Evolutionary conservation across 2,888 invertebrate genomes (phyloP).

Genomic region (Zele albiditarsus): DNA sequence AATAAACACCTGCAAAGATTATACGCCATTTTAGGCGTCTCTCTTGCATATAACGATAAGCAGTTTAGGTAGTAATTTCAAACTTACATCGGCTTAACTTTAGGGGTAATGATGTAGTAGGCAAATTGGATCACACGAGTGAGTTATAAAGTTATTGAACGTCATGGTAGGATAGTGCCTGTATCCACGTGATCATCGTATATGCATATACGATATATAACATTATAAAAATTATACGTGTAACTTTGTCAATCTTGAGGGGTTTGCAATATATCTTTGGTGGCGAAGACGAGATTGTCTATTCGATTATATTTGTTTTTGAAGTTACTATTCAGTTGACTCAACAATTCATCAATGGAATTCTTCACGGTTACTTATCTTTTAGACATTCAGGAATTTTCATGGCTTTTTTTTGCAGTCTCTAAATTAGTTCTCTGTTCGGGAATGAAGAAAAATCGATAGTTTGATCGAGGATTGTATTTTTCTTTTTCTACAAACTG

Average conservation of each 20-base stretch:
- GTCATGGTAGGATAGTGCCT: constrained; percentile 47
- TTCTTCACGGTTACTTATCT: too few species aligned
- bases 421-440: too few species aligned
- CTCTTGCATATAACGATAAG: constrained; percentile 63
- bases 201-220: not conserved
- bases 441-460: too few species aligned
- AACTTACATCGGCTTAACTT: constrained; percentile 71
- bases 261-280: not conserved
- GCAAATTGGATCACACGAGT: constrained; percentile 70
- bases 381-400: too few species aligned
- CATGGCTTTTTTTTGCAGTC: too few species aligned
- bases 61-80: constrained; percentile 72
- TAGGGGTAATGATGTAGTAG: constrained; percentile 68
- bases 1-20: constrained; percentile 69
- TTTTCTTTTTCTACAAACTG: too few species aligned
- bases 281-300: too few species aligned
- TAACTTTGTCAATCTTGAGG: not conserved
- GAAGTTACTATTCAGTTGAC: too few species aligned
- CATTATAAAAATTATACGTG: not conserved
- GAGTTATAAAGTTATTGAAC: constrained; percentile 66
- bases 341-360: too few species aligned
- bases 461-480: too few species aligned
- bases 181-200: constrained; percentile 6
- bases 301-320: too few species aligned
- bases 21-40: constrained; percentile 60